Evolutionary conservation across 2,888 invertebrate genomes (phyloP).

Genomic region (Epinotia ramella): DNA sequence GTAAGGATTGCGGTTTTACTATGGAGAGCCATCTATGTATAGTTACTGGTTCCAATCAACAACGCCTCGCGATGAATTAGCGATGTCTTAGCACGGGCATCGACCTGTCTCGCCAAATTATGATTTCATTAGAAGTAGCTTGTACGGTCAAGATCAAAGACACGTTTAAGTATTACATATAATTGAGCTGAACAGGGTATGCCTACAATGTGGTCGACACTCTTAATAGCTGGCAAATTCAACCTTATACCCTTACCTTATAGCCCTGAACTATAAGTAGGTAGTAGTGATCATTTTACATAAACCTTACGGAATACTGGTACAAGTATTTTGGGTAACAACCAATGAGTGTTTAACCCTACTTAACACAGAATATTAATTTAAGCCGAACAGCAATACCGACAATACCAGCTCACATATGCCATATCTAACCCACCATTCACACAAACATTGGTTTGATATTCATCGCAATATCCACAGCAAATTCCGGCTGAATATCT

Average conservation of each 20-base stretch:
- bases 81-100: background rate
- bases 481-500: conserved; percentile 27
- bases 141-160: too few species aligned
- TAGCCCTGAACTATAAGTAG: too few species aligned
- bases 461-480: conserved; percentile 11
- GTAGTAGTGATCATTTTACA: background rate
- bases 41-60: background rate
- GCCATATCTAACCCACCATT: background rate
- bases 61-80: background rate
- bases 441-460: conserved; percentile 4
- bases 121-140: background rate
- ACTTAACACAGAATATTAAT: too few species aligned
- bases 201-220: too few species aligned
- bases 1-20: background rate
- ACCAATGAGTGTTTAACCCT: too few species aligned
- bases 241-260: background rate
- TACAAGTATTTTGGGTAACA: too few species aligned
- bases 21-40: background rate
- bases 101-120: conserved; percentile 1
- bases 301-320: background rate
- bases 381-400: background rate
- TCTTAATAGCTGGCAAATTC: too few species aligned
- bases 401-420: background rate
- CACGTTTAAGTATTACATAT: too few species aligned
- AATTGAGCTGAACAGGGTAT: too few species aligned